These are phyloP conservation scores for Eulacestoma nigropectus DNA, from an alignment of 2,113 vertebrate species.

Conservation along the genomic window DNA sequence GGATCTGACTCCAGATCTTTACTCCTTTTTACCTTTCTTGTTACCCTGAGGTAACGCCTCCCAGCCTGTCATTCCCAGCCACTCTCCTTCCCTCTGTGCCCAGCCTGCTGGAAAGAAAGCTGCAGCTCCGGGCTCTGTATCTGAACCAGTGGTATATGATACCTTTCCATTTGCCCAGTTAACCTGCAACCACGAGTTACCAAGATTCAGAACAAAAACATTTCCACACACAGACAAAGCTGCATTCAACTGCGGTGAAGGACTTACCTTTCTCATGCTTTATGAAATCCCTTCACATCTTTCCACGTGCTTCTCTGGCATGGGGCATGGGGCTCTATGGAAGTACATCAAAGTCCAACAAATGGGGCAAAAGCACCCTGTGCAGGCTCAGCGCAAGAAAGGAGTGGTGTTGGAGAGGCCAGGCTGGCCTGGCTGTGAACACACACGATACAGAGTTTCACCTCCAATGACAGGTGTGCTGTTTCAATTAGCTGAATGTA, in stretches of 20 bases:
- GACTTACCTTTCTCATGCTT: background rate
- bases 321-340: background rate
- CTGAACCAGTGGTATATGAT: background rate
- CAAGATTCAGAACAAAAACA: background rate
- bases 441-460: background rate
- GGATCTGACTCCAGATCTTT: background rate
- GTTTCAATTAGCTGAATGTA: background rate
- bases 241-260: background rate
- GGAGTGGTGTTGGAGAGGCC: background rate
- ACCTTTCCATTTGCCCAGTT: background rate
- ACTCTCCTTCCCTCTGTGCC: background rate
- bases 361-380: background rate
- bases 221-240: background rate
- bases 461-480: background rate
- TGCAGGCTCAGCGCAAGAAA: background rate
- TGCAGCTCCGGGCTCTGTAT: background rate
- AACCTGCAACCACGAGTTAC: background rate
- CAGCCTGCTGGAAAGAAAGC: background rate
- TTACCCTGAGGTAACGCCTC: accelerated
- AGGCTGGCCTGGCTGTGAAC: background rate
- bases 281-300: background rate
- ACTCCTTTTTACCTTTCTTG: background rate
- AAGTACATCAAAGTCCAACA: background rate
- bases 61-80: background rate
- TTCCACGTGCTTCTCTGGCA: background rate